These are phyloP conservation scores for Colius striatus DNA, from an alignment of 2,113 vertebrate genomes.

Conservation along the genomic window DNA sequence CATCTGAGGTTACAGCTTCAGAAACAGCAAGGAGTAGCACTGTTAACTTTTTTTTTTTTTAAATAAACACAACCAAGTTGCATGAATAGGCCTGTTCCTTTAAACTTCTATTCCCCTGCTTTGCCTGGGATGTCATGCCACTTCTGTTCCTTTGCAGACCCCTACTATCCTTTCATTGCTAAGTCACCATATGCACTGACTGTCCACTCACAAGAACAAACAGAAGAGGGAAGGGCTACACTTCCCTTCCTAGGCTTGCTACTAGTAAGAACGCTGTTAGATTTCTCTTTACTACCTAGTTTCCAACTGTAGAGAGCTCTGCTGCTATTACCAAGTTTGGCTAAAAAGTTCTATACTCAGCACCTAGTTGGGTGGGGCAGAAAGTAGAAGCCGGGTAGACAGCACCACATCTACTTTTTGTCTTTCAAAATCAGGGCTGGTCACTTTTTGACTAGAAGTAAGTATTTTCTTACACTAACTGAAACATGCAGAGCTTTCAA, in stretches of 20 bases:
- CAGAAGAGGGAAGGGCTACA: background rate
- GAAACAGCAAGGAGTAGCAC: background rate
- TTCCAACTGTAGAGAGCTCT: background rate
- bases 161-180: background rate
- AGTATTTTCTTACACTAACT: background rate
- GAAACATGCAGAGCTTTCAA: background rate
- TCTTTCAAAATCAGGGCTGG: background rate
- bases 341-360: background rate
- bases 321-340: background rate
- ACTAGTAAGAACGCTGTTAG: background rate
- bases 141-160: background rate
- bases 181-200: background rate
- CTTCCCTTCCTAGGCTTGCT: too few species aligned
- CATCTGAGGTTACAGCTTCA: background rate
- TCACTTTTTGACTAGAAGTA: background rate
- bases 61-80: background rate
- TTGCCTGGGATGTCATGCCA: background rate
- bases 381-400: background rate
- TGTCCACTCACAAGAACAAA: background rate
- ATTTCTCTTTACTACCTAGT: background rate
- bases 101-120: background rate
- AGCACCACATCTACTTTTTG: background rate
- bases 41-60: background rate
- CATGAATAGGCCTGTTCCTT: background rate
- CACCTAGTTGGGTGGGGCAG: background rate